These are phyloP conservation scores for Diogma glabrata DNA, from an alignment of 2,888 invertebrate genomes.

Conservation along the genomic window DNA sequence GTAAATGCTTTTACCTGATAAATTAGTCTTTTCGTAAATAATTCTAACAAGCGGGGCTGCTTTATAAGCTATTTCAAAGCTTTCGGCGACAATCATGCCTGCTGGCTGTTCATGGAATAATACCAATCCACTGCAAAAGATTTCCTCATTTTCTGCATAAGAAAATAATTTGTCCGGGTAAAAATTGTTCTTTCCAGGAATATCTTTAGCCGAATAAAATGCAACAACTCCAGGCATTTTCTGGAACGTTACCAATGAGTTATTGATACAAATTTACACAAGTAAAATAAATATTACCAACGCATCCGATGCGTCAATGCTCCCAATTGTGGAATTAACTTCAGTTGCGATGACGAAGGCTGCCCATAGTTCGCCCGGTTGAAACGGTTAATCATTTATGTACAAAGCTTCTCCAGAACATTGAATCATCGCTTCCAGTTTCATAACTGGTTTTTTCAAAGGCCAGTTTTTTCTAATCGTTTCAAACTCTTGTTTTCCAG, in stretches of 20 bases:
- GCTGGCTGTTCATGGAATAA: conserved; percentile 49
- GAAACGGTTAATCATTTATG: conserved; percentile 33
- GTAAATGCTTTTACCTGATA: too few relatives aligned
- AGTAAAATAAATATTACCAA: too few relatives aligned
- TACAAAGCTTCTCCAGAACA: conserved; percentile 39
- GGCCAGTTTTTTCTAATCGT: conserved; percentile 50
- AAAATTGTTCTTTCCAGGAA: conserved; percentile 51
- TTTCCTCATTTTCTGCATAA: conserved; percentile 18
- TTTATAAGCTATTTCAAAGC: conserved; percentile 40
- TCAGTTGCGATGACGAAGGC: conserved; percentile 53
- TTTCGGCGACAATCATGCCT: conserved; percentile 50
- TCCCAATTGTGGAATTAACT: conserved; percentile 44
- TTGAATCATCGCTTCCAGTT: conserved; percentile 47
- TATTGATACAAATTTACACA: too few relatives aligned
- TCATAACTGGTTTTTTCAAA: conserved; percentile 48
- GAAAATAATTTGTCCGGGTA: conserved; percentile 25
- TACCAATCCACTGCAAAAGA: conserved; percentile 17
- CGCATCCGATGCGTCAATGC: conserved; percentile 52
- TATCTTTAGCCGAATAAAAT: conserved; percentile 49
- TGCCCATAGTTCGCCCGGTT: conserved; percentile 41
- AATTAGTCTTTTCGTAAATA: conserved; percentile 24
- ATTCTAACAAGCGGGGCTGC: conserved; percentile 45
- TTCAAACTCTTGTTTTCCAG: conserved; percentile 49
- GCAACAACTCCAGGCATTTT: conserved; percentile 52
- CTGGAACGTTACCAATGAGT: too few relatives aligned